A percentile compares a stretch with the other conserved stretches of the same genome.
These are phyloP conservation scores for Stercorarius parasiticus DNA, from an alignment of 2,113 vertebrate genomes.

Conservation along the genomic window DNA sequence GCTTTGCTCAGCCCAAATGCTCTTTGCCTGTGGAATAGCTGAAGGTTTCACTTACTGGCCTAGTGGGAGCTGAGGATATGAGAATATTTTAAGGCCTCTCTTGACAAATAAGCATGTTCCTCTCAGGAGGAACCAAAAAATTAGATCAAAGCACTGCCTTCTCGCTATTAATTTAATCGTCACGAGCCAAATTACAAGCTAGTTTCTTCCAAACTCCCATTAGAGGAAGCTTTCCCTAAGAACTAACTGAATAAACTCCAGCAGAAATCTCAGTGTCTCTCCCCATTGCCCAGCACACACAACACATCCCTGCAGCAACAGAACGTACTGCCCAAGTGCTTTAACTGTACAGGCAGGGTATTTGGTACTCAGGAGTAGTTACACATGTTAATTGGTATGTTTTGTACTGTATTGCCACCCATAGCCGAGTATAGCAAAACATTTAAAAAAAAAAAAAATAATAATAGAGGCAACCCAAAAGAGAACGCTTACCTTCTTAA, in stretches of 20 bases:
- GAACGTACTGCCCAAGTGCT: accelerated
- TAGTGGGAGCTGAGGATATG: background rate
- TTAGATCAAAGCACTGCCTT: background rate
- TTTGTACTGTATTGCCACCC: background rate
- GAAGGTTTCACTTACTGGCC: background rate
- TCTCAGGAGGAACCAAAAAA: background rate
- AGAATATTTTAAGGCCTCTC: background rate
- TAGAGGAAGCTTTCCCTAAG: background rate
- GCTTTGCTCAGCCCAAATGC: background rate
- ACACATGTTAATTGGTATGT: background rate
- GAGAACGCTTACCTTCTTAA: background rate
- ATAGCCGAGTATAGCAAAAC: background rate
- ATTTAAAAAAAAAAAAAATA: too few relatives aligned
- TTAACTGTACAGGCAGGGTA: background rate
- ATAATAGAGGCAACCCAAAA: background rate
- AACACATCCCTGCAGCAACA: background rate
- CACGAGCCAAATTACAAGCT: background rate
- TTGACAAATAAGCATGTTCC: background rate
- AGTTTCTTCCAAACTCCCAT: background rate
- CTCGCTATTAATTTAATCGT: background rate
- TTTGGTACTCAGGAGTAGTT: background rate
- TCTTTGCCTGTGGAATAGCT: background rate
- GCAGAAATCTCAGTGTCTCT: background rate
- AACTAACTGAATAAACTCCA: background rate
- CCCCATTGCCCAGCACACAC: background rate